Conservation (phyloP, 2,113 vertebrate genomes). For the Nannobrachium achirus region DNA sequence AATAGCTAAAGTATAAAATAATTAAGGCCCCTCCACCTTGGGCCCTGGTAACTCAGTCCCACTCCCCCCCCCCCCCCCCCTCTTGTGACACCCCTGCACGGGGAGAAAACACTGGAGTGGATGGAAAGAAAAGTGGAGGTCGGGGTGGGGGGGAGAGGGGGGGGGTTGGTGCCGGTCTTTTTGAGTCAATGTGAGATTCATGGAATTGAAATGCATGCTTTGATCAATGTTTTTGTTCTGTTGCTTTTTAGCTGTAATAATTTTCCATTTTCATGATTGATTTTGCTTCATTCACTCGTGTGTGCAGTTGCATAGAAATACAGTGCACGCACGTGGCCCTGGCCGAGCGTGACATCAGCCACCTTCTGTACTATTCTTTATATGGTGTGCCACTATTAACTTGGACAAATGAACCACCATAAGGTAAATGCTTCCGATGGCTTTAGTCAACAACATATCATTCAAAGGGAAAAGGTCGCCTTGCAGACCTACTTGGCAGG, state of each 20-base stretch:
- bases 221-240: slow-evolving; percentile 5
- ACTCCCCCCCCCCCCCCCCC: no score
- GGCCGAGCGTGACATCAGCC: slow-evolving; percentile 4
- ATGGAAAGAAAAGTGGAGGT: slow-evolving; percentile 53
- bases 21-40: no score
- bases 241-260: neutral
- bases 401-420: slow-evolving; percentile 10
- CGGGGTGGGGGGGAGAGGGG: slow-evolving; percentile 36
- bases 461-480: slow-evolving; percentile 7
- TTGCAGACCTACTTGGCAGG: slow-evolving; percentile 8
- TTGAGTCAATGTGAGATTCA: slow-evolving; percentile 9
- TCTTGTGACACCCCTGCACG: no score
- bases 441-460: slow-evolving; percentile 30
- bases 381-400: neutral
- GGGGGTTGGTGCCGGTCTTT: slow-evolving; percentile 28
- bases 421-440: slow-evolving; percentile 4
- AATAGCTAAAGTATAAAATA: no score
- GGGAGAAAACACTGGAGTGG: slow-evolving; percentile 60
- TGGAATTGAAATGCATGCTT: slow-evolving; percentile 10
- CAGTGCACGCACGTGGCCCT: no score
- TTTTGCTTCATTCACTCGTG: neutral
- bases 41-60: no score
- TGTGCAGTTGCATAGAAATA: neutral
- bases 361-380: neutral
- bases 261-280: neutral